Evolutionary conservation across 1,140 invertebrate genomes (phyloP).

Genomic region (Dolichoris vasculosae): DNA sequence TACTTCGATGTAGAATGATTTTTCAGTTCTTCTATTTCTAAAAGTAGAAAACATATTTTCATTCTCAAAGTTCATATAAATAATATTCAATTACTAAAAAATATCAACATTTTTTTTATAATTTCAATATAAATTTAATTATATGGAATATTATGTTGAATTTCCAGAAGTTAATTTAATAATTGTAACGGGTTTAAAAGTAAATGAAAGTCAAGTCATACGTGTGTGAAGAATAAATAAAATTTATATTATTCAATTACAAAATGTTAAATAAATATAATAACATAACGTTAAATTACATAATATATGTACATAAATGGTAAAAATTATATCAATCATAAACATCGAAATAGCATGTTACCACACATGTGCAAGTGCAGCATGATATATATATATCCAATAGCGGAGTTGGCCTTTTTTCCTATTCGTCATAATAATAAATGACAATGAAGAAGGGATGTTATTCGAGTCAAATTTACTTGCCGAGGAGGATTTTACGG

Average conservation of each 20-base stretch:
- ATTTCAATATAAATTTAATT: background rate
- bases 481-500: slow-evolving; percentile 88
- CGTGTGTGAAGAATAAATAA: slow-evolving; percentile 37
- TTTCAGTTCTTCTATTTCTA: background rate
- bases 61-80: background rate
- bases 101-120: no score
- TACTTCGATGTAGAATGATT: background rate
- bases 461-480: slow-evolving; percentile 73
- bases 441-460: slow-evolving; percentile 8
- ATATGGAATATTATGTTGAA: background rate
- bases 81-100: background rate
- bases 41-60: slow-evolving; percentile 34
- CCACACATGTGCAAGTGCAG: background rate
- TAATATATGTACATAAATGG: slow-evolving; percentile 61
- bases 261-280: slow-evolving; percentile 65
- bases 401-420: background rate
- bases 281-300: slow-evolving; percentile 36
- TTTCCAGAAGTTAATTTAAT: background rate
- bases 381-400: background rate
- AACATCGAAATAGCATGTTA: background rate
- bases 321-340: slow-evolving; percentile 41
- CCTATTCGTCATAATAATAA: background rate
- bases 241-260: slow-evolving; percentile 63
- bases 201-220: slow-evolving; percentile 7
- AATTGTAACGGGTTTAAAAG: background rate